Conservation (phyloP, 2,888 invertebrate genomes). For the Tanytarsus gracilentus region DNA sequence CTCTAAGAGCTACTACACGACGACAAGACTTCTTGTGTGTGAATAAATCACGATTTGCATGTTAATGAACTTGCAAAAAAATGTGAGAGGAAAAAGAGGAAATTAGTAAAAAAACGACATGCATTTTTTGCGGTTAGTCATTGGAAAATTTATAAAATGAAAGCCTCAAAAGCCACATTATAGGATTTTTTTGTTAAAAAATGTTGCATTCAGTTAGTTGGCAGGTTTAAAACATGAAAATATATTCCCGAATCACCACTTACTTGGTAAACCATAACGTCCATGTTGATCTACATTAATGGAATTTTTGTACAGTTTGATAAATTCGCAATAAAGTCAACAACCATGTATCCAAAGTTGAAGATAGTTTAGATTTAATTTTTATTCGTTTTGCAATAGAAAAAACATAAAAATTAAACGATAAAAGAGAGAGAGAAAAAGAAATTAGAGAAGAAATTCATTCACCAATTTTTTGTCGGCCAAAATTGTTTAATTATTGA, state of each 20-base stretch:
- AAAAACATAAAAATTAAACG: constrained; percentile 11
- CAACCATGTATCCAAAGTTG: constrained; percentile 15
- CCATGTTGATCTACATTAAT: constrained; percentile 10
- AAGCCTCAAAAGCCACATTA: constrained; percentile 1
- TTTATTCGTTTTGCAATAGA: constrained; percentile 7
- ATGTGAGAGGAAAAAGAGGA: background rate
- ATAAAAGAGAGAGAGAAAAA: constrained; percentile 2
- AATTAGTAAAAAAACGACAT: constrained; percentile 7
- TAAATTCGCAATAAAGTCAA: background rate
- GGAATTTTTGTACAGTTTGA: constrained; percentile 17
- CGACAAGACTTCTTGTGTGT: background rate
- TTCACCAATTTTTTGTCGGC: constrained; percentile 2
- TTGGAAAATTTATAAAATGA: background rate
- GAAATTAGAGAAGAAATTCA: background rate
- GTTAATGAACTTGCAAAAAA: constrained; percentile 17
- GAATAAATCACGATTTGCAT: constrained; percentile 30
- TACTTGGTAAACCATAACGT: constrained; percentile 20
- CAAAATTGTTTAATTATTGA: too few species aligned
- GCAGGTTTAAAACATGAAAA: background rate
- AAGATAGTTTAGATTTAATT: background rate
- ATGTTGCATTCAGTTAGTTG: constrained; percentile 18
- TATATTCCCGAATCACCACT: constrained; percentile 22
- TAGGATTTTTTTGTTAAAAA: background rate
- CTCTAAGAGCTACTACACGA: background rate
- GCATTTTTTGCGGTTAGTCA: constrained; percentile 12